These are phyloP conservation scores for Papilio protenor DNA, from an alignment of 2,888 invertebrate genomes.

Conservation along the genomic window DNA sequence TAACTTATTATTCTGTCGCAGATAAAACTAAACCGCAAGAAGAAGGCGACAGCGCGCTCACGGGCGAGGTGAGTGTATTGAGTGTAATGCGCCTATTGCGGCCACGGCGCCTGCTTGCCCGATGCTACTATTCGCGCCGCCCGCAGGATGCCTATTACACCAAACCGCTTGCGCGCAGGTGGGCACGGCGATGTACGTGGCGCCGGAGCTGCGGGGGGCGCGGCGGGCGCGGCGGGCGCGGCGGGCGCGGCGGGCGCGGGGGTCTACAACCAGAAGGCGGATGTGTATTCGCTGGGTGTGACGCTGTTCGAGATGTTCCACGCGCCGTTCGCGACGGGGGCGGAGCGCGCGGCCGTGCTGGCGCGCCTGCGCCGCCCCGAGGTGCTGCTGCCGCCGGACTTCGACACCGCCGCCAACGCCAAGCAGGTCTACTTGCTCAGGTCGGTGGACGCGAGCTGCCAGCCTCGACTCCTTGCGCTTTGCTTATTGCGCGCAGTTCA, in stretches of 20 bases:
- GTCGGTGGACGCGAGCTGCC: not conserved
- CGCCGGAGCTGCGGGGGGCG: constrained; percentile 97
- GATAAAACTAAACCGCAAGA: constrained; percentile 67
- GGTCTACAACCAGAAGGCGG: constrained; percentile 95
- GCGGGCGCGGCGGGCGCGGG: constrained; percentile 88
- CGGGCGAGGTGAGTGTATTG: constrained; percentile 57
- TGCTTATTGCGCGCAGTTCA: not conserved
- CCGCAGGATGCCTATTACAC: no score
- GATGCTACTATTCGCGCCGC: no score
- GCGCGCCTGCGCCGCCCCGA: constrained; percentile 88
- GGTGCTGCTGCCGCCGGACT: constrained; percentile 88
- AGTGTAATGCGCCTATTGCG: no score
- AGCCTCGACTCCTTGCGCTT: not conserved
- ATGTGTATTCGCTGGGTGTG: constrained; percentile 94
- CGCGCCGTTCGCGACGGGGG: constrained; percentile 91
- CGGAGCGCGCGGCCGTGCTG: constrained; percentile 94
- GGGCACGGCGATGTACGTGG: constrained; percentile 97
- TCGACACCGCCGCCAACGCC: constrained; percentile 82
- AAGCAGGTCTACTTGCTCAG: constrained; percentile 74
- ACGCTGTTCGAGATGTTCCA: constrained; percentile 98
- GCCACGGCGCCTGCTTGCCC: no score
- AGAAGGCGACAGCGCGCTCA: constrained; percentile 74
- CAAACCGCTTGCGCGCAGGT: constrained; percentile 81
- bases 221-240: constrained; percentile 83
- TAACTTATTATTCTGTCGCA: constrained; percentile 53